Base-by-base conservation (phyloP, 2,888 invertebrate species). In the Dione juno region DNA sequence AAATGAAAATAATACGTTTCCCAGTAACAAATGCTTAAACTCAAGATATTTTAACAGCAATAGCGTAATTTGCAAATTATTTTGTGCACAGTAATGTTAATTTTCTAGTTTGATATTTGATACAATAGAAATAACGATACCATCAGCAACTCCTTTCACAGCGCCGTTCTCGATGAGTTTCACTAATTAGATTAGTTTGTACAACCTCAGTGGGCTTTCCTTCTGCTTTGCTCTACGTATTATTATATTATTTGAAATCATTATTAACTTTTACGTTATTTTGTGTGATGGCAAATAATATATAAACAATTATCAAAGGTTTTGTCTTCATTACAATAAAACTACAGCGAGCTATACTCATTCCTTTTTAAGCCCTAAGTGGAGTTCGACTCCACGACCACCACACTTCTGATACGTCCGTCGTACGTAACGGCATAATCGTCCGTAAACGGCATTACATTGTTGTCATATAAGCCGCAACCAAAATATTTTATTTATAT, bases 151-250 rank as follows among this genome's bases (percentile, higher is more conserved):
- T 52, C 61, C 21, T 41, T 61, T 67, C 67, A 67, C 35, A 68
- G 67, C 64, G 40, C 40, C 10, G 48, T 50, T 52, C 61, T 53
- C 66, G 72, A 66, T 72, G 63, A 68, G 69, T 48, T 41, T 35
- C 57, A 37, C 61, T 72, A 72, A 72, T 72, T 69, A 69, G 63
- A 69, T 72, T 72, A 72, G 66, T 72, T 69, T 63, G 53, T 58
- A 69, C 66, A 71, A 71, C 69, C 63, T 69, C 43, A 3, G 59
- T 43, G 35, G 61, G 61, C 50, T 64, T 63, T 64, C 64, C 37
- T 45, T 35, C 50, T 40, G 50, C 50, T 37, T 14, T 37, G 40
- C 35, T 50, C 45, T 0, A 11, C 8, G 14, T 52, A 50, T 21
- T 14, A 16, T 54, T 40, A 52, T 50, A 64, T 50, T 64, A 64